phyloP scores from a whole-genome alignment of 2,113 vertebrate genomes.

The Noctilio leporinus region DNA sequence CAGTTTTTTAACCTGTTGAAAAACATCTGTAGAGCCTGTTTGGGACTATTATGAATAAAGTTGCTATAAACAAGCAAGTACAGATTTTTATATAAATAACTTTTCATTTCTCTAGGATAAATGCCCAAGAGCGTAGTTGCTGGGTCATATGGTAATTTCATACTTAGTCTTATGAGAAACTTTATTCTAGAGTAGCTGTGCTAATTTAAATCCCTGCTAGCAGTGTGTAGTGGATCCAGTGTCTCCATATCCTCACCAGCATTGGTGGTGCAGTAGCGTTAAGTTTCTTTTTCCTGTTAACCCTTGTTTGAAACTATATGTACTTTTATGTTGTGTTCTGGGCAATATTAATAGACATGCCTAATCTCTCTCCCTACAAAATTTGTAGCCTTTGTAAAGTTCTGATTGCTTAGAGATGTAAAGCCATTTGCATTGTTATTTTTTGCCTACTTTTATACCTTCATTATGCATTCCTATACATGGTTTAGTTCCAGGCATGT shows the following conservation, averaged over 20 bases:
- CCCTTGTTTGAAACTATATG: background rate
- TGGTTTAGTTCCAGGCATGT: background rate
- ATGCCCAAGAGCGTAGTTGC: background rate
- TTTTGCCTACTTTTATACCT: background rate
- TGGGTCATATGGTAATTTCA: background rate
- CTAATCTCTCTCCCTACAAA: background rate
- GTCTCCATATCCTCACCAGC: background rate
- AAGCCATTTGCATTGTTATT: background rate
- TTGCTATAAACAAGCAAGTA: background rate
- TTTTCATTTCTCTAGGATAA: background rate
- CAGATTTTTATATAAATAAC: background rate
- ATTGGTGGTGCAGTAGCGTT: background rate
- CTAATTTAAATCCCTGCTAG: background rate
- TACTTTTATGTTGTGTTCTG: background rate
- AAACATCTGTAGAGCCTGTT: background rate
- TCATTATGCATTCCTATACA: background rate
- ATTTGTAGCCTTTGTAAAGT: background rate
- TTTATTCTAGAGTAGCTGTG: background rate
- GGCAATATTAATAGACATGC: background rate
- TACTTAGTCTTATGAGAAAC: conserved; percentile 17
- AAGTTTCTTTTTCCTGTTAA: background rate
- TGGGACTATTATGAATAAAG: background rate
- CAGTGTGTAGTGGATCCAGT: background rate
- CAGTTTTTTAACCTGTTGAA: background rate
- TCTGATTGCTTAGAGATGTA: background rate